These are phyloP conservation scores for Xestia ashworthii DNA, from an alignment of 2,888 invertebrate genomes.

Conservation along the genomic window DNA sequence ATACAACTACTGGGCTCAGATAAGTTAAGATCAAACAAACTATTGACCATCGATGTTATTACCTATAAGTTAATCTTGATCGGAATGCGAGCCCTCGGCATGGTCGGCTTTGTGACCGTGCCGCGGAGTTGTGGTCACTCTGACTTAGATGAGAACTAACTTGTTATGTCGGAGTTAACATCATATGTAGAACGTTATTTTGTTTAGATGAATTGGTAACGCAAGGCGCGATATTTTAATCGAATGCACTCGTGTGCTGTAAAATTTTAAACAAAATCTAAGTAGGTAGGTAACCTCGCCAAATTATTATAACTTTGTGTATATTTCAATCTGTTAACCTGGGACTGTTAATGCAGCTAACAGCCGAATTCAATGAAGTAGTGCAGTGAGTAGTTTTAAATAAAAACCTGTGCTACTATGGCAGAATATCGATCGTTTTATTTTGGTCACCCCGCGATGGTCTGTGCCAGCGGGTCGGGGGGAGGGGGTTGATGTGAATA, in stretches of 20 bases:
- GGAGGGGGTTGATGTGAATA: conserved; percentile 17
- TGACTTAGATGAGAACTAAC: not conserved
- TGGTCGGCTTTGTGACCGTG: not conserved
- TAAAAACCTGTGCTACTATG: not conserved
- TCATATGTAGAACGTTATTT: not conserved
- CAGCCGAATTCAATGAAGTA: conserved; percentile 4
- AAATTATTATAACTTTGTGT: not conserved
- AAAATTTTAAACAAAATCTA: no score
- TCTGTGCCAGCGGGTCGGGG: not conserved
- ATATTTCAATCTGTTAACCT: not conserved
- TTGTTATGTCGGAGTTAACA: not conserved
- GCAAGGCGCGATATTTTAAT: not conserved
- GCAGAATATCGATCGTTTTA: conserved; percentile 42
- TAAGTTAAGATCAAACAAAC: conserved; percentile 2
- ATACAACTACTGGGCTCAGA: not conserved
- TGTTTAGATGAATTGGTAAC: not conserved
- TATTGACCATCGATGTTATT: conserved; percentile 5
- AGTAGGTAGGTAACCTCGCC: not conserved
- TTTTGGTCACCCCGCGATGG: conserved; percentile 12
- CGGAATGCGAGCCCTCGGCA: conserved; percentile 14
- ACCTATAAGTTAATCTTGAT: conserved; percentile 17
- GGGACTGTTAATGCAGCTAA: not conserved
- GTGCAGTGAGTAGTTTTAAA: conserved; percentile 6
- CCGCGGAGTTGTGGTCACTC: conserved; percentile 5
- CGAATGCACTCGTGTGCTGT: not conserved